These are phyloP conservation scores for Apotomis turbidana DNA, from an alignment of 2,888 invertebrate species.

Conservation along the genomic window DNA sequence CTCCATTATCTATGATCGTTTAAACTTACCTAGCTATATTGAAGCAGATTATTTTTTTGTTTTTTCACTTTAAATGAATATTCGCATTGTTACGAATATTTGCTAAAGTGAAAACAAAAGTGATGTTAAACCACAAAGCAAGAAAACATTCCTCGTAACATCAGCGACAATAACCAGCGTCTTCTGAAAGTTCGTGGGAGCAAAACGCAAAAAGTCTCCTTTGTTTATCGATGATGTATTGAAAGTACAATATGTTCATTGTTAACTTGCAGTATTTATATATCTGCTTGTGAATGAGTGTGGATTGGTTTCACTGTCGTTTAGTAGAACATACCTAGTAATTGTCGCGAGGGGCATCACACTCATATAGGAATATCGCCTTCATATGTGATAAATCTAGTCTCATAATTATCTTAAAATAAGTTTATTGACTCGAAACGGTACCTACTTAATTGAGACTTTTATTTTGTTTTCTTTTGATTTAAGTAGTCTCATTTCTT, in stretches of 20 bases:
- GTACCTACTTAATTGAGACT: no score
- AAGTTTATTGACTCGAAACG: no score
- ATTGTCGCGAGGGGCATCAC: no score
- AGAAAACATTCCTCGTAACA: constrained; percentile 54
- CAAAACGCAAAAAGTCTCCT: constrained; percentile 50
- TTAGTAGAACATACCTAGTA: constrained; percentile 9
- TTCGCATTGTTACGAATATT: constrained; percentile 17
- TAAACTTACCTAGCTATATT: no score
- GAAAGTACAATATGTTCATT: constrained; percentile 41
- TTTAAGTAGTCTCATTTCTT: neutral
- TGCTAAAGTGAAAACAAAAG: constrained; percentile 56
- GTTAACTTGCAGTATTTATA: constrained; percentile 32
- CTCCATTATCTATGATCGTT: no score
- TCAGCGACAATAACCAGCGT: constrained; percentile 47
- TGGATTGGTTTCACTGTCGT: constrained; percentile 29
- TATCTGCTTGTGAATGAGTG: constrained; percentile 18
- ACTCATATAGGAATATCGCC: no score
- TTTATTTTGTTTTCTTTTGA: no score
- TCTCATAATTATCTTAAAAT: no score
- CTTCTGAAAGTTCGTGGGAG: constrained; percentile 68
- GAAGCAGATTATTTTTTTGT: neutral
- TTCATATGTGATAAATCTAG: no score
- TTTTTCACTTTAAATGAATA: neutral
- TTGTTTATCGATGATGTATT: constrained; percentile 53
- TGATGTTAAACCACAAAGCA: constrained; percentile 45